These are phyloP conservation scores for Xanthia icteritia DNA, from an alignment of 2,888 invertebrate species.

Conservation along the genomic window DNA sequence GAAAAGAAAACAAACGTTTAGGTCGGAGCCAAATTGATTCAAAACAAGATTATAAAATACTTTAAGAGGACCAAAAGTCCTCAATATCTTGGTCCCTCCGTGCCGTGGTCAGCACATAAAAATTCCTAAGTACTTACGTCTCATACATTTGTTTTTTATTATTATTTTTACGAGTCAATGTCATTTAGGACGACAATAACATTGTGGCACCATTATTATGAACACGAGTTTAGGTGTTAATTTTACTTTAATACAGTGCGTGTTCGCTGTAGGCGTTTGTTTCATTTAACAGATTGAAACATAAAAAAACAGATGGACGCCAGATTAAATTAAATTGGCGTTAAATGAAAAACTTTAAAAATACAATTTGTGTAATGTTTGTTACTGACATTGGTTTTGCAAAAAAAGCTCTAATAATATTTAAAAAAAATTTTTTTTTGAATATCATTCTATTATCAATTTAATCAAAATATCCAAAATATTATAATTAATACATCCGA, in stretches of 20 bases:
- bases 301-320: neutral
- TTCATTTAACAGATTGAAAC: neutral
- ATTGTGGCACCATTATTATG: conserved; percentile 53
- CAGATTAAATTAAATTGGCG: neutral
- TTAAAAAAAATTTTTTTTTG: neutral
- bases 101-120: conserved; percentile 59
- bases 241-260: conserved; percentile 16
- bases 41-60: conserved; percentile 53
- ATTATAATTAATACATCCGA: neutral
- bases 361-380: too few species aligned
- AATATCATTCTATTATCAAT: neutral
- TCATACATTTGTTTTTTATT: conserved; percentile 56
- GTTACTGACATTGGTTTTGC: neutral
- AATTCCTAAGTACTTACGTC: conserved; percentile 50
- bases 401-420: neutral
- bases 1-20: conserved; percentile 30
- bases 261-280: neutral
- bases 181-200: conserved; percentile 71
- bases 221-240: conserved; percentile 35
- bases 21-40: conserved; percentile 47
- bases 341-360: neutral
- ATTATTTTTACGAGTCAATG: conserved; percentile 70
- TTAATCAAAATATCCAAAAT: neutral
- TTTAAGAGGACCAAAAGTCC: conserved; percentile 37
- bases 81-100: conserved; percentile 35